phyloP scores from a whole-genome alignment of 2,888 invertebrate species.

The Vanessa cardui region DNA sequence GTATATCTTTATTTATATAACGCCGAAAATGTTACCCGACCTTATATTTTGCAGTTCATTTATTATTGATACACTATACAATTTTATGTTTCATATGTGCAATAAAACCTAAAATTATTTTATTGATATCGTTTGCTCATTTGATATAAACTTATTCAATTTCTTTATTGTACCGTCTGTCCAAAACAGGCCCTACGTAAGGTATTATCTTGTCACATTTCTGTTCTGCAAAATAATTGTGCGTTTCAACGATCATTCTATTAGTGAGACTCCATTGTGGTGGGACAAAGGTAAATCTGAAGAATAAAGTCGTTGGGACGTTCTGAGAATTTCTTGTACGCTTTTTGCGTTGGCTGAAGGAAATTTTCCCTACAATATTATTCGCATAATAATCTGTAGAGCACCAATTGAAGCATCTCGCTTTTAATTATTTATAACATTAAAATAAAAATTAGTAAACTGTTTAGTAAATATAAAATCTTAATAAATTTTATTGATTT shows the following conservation, averaged over 20 bases:
- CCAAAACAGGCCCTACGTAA: constrained; percentile 14
- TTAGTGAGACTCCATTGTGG: constrained; percentile 36
- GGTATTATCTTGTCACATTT: constrained; percentile 25
- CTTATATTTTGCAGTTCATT: no score
- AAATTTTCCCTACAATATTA: constrained; percentile 21
- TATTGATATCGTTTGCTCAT: neutral
- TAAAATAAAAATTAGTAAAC: neutral
- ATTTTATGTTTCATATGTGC: no score
- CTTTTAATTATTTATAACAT: neutral
- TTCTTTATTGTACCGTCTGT: constrained; percentile 1
- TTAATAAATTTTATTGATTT: no score
- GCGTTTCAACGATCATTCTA: constrained; percentile 38
- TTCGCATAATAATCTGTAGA: constrained; percentile 13
- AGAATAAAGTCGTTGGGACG: constrained; percentile 26
- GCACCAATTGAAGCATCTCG: constrained; percentile 7
- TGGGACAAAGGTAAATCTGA: constrained; percentile 38
- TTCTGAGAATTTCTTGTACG: constrained; percentile 11
- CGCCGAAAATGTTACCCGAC: no score
- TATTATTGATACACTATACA: no score
- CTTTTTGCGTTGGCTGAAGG: constrained; percentile 12
- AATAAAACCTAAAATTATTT: no score
- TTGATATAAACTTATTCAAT: constrained; percentile 4
- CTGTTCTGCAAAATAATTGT: constrained; percentile 37
- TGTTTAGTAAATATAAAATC: no score
- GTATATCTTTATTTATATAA: no score